These are phyloP conservation scores for Natator depressus DNA, from an alignment of 2,113 vertebrate genomes.

Conservation along the genomic window DNA sequence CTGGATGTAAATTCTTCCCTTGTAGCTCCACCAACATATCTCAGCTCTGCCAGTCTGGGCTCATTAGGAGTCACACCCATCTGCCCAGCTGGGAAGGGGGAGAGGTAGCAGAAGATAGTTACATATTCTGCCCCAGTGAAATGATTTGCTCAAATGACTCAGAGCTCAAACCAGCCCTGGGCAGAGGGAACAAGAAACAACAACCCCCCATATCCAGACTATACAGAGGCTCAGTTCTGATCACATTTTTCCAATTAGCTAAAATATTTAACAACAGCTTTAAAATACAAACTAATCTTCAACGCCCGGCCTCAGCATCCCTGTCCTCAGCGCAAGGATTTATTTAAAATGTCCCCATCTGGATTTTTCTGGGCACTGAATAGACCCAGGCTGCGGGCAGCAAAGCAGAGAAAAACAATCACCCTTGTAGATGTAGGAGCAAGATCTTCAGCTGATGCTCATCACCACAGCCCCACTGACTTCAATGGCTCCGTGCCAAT, in stretches of 20 bases:
- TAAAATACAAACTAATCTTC: background rate
- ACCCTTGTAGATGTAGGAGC: background rate
- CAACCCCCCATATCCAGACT: background rate
- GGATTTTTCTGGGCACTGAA: background rate
- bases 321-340: background rate
- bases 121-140: background rate
- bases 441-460: conserved; percentile 15
- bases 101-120: background rate
- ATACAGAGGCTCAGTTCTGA: background rate
- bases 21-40: background rate
- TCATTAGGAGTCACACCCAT: background rate
- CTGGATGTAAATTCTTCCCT: background rate
- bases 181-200: background rate
- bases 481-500: background rate
- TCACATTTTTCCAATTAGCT: background rate
- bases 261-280: background rate
- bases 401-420: background rate
- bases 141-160: background rate
- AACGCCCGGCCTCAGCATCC: background rate
- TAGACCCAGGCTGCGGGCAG: background rate
- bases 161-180: background rate
- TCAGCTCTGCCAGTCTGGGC: background rate
- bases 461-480: background rate
- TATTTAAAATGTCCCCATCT: background rate
- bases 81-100: background rate